Conservation (phyloP, 2,888 invertebrate species). For the Drosophila peninsularis region DNA sequence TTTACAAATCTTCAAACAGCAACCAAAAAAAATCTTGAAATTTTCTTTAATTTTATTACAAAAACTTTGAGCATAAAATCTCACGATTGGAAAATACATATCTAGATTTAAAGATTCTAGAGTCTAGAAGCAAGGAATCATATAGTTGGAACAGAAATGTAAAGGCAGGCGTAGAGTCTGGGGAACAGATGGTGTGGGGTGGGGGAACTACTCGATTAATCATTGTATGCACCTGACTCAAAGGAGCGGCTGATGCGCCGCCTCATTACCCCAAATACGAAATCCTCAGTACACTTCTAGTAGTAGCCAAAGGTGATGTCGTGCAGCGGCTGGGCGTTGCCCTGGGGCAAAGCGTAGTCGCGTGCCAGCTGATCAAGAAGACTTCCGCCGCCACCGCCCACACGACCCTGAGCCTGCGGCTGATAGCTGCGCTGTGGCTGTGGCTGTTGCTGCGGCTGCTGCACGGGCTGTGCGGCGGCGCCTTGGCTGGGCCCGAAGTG, state of each 20-base stretch:
- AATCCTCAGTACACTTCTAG: slow-evolving; percentile 82
- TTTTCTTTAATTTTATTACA: slow-evolving; percentile 38
- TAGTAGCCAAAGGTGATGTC: slow-evolving; percentile 94
- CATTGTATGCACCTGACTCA: slow-evolving; percentile 62
- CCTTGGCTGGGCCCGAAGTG: slow-evolving; percentile 71
- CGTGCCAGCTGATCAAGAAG: slow-evolving; percentile 92
- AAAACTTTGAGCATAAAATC: slow-evolving; percentile 39
- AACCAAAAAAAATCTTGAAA: slow-evolving; percentile 19
- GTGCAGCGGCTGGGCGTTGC: slow-evolving; percentile 89
- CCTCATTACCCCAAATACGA: slow-evolving; percentile 42
- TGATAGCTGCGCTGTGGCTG: slow-evolving; percentile 71
- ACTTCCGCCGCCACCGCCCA: slow-evolving; percentile 84
- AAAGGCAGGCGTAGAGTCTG: neutral
- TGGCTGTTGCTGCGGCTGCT: slow-evolving; percentile 54
- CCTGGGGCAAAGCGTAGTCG: slow-evolving; percentile 91
- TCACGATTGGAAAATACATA: slow-evolving; percentile 43
- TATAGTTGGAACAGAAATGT: slow-evolving; percentile 31
- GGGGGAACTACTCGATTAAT: slow-evolving; percentile 30
- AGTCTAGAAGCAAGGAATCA: slow-evolving; percentile 48
- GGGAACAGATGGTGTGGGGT: neutral
- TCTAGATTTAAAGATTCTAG: slow-evolving; percentile 37
- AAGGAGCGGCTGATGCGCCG: slow-evolving; percentile 31
- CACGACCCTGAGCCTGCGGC: slow-evolving; percentile 74
- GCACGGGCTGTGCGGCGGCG: slow-evolving; percentile 72
- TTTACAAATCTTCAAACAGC: neutral